Percentiles rank a stretch among this genome's conserved stretches.
Evolutionary conservation across 2,113 vertebrate genomes (phyloP).

Genomic region (Tauraco erythrolophus): DNA sequence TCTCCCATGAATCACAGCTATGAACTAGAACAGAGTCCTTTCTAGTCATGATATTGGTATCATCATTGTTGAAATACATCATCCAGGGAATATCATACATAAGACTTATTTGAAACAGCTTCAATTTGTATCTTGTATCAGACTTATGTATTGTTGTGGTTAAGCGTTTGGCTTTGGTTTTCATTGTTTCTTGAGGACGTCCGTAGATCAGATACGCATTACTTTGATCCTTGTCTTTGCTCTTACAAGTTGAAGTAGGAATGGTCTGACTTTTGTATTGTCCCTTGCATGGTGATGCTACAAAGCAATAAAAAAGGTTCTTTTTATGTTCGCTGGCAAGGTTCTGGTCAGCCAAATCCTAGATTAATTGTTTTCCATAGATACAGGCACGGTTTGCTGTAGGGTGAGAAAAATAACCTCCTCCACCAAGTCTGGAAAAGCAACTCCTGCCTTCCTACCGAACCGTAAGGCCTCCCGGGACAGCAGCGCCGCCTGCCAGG

Average conservation of each 20-base stretch:
- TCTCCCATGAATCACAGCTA: neutral
- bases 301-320: neutral
- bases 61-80: neutral
- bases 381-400: fast-evolving
- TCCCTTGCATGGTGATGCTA: fast-evolving
- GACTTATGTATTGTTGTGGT: fast-evolving
- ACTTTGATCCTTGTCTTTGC: neutral
- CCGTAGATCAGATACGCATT: fast-evolving
- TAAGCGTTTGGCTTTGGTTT: neutral
- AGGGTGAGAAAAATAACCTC: neutral
- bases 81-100: fast-evolving
- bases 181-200: neutral
- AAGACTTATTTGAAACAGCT: neutral
- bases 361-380: neutral
- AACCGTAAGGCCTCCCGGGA: fast-evolving
- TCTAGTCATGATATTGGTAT: neutral
- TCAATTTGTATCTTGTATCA: neutral
- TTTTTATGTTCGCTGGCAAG: neutral
- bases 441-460: neutral
- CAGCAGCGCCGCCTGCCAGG: fast-evolving
- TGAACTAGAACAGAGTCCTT: neutral
- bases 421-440: neutral
- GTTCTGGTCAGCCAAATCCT: neutral
- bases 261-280: neutral
- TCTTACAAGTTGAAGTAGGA: neutral